Base-by-base conservation (phyloP, 92 coral and sea anemone genomes). In the Porites evermanni region DNA sequence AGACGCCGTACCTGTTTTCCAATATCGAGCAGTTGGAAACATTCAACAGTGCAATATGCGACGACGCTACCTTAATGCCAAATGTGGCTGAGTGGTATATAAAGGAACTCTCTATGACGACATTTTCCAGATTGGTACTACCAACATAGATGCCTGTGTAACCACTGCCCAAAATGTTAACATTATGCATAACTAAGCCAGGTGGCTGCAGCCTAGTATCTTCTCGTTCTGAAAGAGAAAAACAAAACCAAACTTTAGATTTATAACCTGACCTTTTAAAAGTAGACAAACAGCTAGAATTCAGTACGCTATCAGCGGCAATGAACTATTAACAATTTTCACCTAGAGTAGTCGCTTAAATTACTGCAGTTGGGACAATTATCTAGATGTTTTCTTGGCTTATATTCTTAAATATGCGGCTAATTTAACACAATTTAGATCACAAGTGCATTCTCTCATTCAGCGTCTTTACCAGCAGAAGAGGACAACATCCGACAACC, bases 401-500 rank as follows among this genome's bases (percentile, higher is more conserved):
- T 29, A 29, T 29, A 29, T 29, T 29, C 32, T 29, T 29, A 4
- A 29, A 29, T 29, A 29, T 29, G 32, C 32, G 3, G 32, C 32
- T 29, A 29, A 29, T 29, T 29, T 29, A 29, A 29, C 32, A 29
- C 32, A 2, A 29, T 29, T 29, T 2, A 29, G 32, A 29, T 29
- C 2, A 2, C 26, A 24, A 24, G 26, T 29, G 32, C 32, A 29
- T 29, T 29, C 32, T 29, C 32, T 29, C 32, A 29, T 29, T 29
- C 70, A 26, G 70, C 70, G 24, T 66, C 70, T 66, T 66, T 66
- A 19, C 70, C 18, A 19, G 13, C 70, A 66, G 70, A 26, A 66
- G 70, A 66, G 70, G 32, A 66, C 70, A 66, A 66, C 32, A 66
- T 66, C 70, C 70, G 70, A 66, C 70, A 66, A 66, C 70, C 70